Percentiles rank a stretch among this genome's conserved stretches.
phyloP scores from a whole-genome alignment of 2,888 invertebrate species.

The Caenorhabditis angaria region DNA sequence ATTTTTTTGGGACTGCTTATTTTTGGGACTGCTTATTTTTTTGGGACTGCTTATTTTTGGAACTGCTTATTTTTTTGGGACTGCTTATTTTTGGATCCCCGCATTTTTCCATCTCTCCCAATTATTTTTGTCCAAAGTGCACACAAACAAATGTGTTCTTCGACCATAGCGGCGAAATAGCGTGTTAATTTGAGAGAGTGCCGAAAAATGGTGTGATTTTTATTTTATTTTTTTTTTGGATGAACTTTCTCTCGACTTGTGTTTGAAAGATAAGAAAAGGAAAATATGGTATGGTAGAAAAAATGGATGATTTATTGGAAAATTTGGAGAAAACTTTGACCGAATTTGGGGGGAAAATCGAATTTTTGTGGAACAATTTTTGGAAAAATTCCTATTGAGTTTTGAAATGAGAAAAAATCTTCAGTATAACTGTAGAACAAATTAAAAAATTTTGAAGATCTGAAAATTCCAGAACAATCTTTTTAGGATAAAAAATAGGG shows the following conservation, averaged over 20 bases:
- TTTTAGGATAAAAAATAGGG: too few relatives aligned
- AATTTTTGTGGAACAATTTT: too few relatives aligned
- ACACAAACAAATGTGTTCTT: background rate
- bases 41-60: too few relatives aligned
- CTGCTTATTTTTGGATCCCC: background rate
- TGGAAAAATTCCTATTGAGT: too few relatives aligned
- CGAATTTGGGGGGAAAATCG: too few relatives aligned
- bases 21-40: too few relatives aligned
- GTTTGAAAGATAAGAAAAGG: background rate
- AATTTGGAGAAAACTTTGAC: background rate
- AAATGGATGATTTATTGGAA: background rate
- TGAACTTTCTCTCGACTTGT: background rate
- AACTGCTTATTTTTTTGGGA: background rate
- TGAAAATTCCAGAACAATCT: too few relatives aligned
- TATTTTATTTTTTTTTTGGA: constrained; percentile 5
- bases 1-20: too few relatives aligned
- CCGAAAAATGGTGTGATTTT: constrained; percentile 26
- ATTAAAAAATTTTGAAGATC: too few relatives aligned
- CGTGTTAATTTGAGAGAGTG: constrained; percentile 9
- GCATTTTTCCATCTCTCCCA: too few relatives aligned
- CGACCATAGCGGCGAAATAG: constrained; percentile 10
- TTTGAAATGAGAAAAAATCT: too few relatives aligned
- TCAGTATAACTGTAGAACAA: too few relatives aligned
- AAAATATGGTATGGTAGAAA: background rate
- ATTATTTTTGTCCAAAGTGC: background rate